phyloP scores from a whole-genome alignment of 2,888 invertebrate species.

The Plagodis dolabraria region DNA sequence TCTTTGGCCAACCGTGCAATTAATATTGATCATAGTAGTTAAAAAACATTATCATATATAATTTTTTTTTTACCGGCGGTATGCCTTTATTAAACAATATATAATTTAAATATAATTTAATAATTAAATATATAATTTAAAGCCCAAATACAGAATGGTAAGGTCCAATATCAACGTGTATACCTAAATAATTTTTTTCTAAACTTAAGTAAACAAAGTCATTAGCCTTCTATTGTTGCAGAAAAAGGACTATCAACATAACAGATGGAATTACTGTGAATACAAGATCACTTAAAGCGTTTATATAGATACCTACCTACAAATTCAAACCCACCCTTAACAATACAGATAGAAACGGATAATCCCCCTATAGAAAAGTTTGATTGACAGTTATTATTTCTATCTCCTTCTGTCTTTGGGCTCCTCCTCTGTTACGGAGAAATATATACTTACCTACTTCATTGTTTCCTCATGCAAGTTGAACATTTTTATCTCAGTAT shows the following conservation, averaged over 20 bases:
- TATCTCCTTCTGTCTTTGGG: slow-evolving; percentile 47
- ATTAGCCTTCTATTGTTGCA: slow-evolving; percentile 45
- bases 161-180: too few species aligned
- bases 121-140: too few species aligned
- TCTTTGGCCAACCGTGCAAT: too few species aligned
- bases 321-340: slow-evolving; percentile 28
- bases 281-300: background rate
- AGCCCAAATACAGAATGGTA: too few species aligned
- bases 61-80: too few species aligned
- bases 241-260: slow-evolving; percentile 17
- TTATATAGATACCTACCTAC: slow-evolving; percentile 21
- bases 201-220: slow-evolving; percentile 53
- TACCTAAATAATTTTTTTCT: slow-evolving; percentile 5
- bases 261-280: slow-evolving; percentile 19
- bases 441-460: slow-evolving; percentile 1
- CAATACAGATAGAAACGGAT: slow-evolving; percentile 38
- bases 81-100: too few species aligned
- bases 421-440: slow-evolving; percentile 48
- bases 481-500: too few species aligned
- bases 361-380: slow-evolving; percentile 47
- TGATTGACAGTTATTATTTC: slow-evolving; percentile 66
- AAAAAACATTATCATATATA: too few species aligned
- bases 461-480: background rate
- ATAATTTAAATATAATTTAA: too few species aligned
- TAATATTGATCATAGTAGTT: too few species aligned